Conservation (phyloP, 2,888 invertebrate genomes). For the Tubulanus polymorphus region DNA sequence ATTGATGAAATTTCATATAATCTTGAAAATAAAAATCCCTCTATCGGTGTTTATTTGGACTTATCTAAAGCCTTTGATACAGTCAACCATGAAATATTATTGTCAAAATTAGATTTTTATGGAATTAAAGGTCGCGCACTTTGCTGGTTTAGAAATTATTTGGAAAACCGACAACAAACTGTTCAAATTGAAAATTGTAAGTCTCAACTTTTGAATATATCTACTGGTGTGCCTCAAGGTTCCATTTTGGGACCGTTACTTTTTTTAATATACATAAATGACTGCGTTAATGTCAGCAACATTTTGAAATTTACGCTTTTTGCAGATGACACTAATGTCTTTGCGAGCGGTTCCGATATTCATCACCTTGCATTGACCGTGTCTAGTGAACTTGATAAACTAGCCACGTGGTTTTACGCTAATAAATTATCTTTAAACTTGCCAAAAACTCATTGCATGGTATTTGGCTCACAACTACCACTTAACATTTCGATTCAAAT, state of each 20-base stretch:
- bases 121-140: background rate
- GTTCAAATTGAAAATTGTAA: background rate
- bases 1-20: background rate
- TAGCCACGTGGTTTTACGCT: too few species aligned
- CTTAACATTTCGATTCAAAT: too few species aligned
- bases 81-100: background rate
- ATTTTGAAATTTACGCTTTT: too few species aligned
- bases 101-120: background rate
- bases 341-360: too few species aligned
- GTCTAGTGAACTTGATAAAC: too few species aligned
- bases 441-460: too few species aligned
- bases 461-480: too few species aligned
- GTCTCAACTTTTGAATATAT: too few species aligned
- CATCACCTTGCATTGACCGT: too few species aligned
- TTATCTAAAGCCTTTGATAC: constrained; percentile 3
- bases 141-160: background rate
- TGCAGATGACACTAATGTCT: too few species aligned
- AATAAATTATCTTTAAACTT: too few species aligned
- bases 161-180: background rate
- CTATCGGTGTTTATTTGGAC: constrained; percentile 1
- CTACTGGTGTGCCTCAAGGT: constrained; percentile 1
- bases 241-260: constrained; percentile 1
- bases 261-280: background rate
- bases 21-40: background rate
- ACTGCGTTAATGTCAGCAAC: background rate